Evolutionary conservation across 1,140 invertebrate species (phyloP).

Genomic region (Drosophila lacertosa): DNA sequence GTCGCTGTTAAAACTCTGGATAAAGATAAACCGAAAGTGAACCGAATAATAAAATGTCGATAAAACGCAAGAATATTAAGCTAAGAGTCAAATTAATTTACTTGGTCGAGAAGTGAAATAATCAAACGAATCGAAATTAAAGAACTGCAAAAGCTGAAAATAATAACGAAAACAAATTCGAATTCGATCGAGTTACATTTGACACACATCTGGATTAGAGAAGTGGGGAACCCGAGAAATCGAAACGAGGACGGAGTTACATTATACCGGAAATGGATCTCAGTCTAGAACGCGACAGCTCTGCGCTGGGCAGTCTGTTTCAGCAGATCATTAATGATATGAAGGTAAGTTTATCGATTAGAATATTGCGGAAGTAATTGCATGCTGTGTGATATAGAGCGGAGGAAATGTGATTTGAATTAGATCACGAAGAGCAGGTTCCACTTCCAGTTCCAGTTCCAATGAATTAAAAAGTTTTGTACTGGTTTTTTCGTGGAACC

Average conservation of each 20-base stretch:
- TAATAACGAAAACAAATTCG: conserved; percentile 48
- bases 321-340: conserved; percentile 93
- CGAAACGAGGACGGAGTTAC: conserved; percentile 11
- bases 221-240: conserved; percentile 7
- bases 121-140: conserved; percentile 3
- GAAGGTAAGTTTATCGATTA: conserved; percentile 87
- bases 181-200: conserved; percentile 45
- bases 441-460: conserved; percentile 16
- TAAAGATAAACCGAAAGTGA: conserved; percentile 14
- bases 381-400: conserved; percentile 18
- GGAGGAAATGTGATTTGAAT: conserved; percentile 23
- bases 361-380: conserved; percentile 34
- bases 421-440: conserved; percentile 30
- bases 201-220: conserved; percentile 1
- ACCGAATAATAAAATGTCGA: conserved; percentile 49
- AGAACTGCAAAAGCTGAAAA: conserved; percentile 1
- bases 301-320: conserved; percentile 92
- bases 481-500: conserved; percentile 29
- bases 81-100: conserved; percentile 18
- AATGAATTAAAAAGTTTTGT: conserved; percentile 41
- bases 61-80: conserved; percentile 52
- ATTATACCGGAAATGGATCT: conserved; percentile 86
- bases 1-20: conserved; percentile 23
- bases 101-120: conserved; percentile 15
- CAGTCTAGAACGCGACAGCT: conserved; percentile 90